phyloP scores from a whole-genome alignment of 1,140 invertebrate genomes.

The Steinernema khuongi region DNA sequence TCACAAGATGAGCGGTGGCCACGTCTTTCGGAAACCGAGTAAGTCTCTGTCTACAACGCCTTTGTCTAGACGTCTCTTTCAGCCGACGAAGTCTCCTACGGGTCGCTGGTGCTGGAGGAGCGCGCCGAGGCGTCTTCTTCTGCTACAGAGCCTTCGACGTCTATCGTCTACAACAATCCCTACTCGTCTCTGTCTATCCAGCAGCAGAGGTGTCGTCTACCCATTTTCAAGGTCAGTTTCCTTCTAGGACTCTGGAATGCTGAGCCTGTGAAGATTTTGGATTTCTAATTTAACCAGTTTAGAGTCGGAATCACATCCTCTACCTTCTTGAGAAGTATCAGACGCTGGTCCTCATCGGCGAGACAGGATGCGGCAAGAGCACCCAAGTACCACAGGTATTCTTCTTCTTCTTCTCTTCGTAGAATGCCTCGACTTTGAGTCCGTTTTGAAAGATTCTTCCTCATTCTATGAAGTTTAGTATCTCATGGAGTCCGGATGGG shows the following conservation, averaged over 20 bases:
- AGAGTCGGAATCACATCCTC: conserved; percentile 53
- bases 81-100: conserved; percentile 10
- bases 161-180: conserved; percentile 49
- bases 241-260: neutral
- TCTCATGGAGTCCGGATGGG: conserved; percentile 82
- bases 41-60: neutral
- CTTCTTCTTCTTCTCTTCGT: conserved; percentile 39
- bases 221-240: conserved; percentile 49
- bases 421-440: conserved; percentile 20
- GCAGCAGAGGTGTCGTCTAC: conserved; percentile 50
- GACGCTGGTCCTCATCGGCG: conserved; percentile 80
- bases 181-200: conserved; percentile 54
- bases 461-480: conserved; percentile 66
- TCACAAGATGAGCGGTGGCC: too few species aligned
- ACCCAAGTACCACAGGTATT: conserved; percentile 85
- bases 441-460: too few species aligned
- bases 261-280: neutral
- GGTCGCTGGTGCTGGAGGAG: conserved; percentile 37
- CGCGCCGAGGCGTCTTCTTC: neutral
- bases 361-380: conserved; percentile 93
- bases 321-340: conserved; percentile 76
- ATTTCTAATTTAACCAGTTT: conserved; percentile 12
- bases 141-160: conserved; percentile 17
- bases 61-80: neutral
- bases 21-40: conserved; percentile 2